Base-by-base conservation (phyloP, 1,140 invertebrate species). In the Ephestia elutella region DNA sequence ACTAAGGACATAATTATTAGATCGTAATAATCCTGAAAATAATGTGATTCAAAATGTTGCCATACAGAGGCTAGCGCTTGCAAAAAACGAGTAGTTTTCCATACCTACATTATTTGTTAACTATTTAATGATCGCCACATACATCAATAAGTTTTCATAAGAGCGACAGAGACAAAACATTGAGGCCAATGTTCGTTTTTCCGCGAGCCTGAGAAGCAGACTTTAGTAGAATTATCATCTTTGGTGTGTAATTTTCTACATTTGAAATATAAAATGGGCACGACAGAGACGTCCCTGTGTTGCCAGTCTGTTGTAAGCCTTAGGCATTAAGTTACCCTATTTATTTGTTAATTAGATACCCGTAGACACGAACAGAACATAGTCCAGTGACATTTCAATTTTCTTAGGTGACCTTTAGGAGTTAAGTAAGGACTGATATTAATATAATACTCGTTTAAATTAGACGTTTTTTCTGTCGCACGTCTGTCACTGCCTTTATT, bases 371-470 rank as follows among this genome's bases (percentile, higher is more conserved):
- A 58, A 57, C 49, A 63, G 54, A 58, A 57, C 49, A 63, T 56
- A 61, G 60, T 59, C 57, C 59, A 53, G 51, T 53, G 54, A 61
- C 30, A 57, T 60, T 38, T 57, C 51, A 17, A 15, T 51, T 28
- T 55, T 57, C 59, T 63, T 44, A 44, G 13, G 38, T 44, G 38
- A 60, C 71, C 63, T 44, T 70, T 82, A 82, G 77, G 30, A 60
- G 60, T 82, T 82, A 82, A 82, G 80, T 79, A 80, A 71, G 78
- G 80, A 82, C 80, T 82, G 80, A 82, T 82, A 78, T 66, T 69
- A 67, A 66, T 76, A 74, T 75, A 57, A 70, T 78, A 74, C 66
- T 78, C 68, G 62, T 57, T 61, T 54, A 61, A 60, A 50, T 58
- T 60, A 56, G 61, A 48, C 57, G 38, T 58, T 21, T 53, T 58